Base-by-base conservation (phyloP, 2,888 invertebrate species). In the Ryuthela nishihirai region DNA sequence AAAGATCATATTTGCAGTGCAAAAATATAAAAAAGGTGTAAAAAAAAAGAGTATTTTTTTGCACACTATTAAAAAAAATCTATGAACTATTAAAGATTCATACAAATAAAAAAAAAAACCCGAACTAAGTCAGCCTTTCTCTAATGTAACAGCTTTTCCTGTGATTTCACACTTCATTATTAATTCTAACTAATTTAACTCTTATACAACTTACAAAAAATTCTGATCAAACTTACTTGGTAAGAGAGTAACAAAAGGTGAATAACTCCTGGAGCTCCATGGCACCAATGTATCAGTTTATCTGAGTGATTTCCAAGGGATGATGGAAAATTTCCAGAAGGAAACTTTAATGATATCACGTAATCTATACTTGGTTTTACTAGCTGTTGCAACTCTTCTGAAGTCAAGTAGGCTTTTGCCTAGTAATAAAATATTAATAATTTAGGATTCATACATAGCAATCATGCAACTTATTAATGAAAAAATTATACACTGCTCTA, bases 231-330 rank as follows among this genome's bases (percentile, higher is more conserved):
- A 46, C 44, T 59, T 73, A 87, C 86, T 79, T 85, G 77, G 70
- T 82, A 78, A 36, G 88, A 86, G 65, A 81, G 74, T 64, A 80
- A 74, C 67, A 83, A 64, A 25, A 70, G 75, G 67, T 85, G 82
- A 12, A 88, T 80, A 76, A 87, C 86, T 34, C 91, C 91, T 17
- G 92, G 88, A 20, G 91, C 88, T n/a, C 93, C 93, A 72, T 93
- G 92, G 75, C 93, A 93, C 92, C 92, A 93, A 69, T 93, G 93
- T 18, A 93, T 83, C 62, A 91, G 79, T 73, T 81, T 82, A 72
- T 93, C 92, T 25, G 80, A 76, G 39, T 75, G 75, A 63, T 81
- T 84, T 1, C 82, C 84, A 24, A 85, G 67, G 0, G 89, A 89
- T 0, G 90, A 89, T 1, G 87, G 87, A 71, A 84, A 86, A 75